Percentiles rank a stretch among this genome's conserved stretches.
Conservation (phyloP, 2,113 vertebrate genomes). For the Chionomys nivalis region DNA sequence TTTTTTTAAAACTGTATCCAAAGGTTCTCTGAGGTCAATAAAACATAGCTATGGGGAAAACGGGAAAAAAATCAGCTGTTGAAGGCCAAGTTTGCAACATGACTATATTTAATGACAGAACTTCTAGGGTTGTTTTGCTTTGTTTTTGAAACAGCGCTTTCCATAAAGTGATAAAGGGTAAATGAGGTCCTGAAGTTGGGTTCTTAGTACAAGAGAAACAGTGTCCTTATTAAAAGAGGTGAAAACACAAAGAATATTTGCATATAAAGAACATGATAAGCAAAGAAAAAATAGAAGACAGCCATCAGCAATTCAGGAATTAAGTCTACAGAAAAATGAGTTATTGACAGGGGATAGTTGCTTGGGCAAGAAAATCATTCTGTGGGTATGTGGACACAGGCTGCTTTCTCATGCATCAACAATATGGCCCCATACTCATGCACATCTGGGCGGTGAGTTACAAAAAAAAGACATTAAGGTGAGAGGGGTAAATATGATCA, state of each 20-base stretch:
- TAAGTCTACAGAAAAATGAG: neutral
- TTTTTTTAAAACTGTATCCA: neutral
- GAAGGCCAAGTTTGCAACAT: neutral
- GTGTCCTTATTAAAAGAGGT: neutral
- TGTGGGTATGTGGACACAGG: no score
- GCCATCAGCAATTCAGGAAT: neutral
- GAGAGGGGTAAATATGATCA: neutral
- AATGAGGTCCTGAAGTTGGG: neutral
- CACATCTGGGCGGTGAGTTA: neutral
- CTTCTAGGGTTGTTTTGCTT: neutral
- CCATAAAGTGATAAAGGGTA: neutral
- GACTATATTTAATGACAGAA: neutral
- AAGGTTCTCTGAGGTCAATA: neutral
- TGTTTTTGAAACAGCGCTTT: neutral
- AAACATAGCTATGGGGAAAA: neutral
- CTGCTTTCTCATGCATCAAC: neutral
- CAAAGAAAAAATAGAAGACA: neutral
- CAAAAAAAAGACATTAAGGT: neutral
- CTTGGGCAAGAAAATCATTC: neutral
- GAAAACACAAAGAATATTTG: neutral
- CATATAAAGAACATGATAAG: neutral
- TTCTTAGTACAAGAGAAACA: neutral
- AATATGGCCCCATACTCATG: neutral
- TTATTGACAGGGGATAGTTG: neutral
- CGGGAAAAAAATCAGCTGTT: neutral